Evolutionary conservation across 2,113 vertebrate species (phyloP), one percentile per base, ranked within the genome.

Genomic region (Tragulus kanchil): DNA sequence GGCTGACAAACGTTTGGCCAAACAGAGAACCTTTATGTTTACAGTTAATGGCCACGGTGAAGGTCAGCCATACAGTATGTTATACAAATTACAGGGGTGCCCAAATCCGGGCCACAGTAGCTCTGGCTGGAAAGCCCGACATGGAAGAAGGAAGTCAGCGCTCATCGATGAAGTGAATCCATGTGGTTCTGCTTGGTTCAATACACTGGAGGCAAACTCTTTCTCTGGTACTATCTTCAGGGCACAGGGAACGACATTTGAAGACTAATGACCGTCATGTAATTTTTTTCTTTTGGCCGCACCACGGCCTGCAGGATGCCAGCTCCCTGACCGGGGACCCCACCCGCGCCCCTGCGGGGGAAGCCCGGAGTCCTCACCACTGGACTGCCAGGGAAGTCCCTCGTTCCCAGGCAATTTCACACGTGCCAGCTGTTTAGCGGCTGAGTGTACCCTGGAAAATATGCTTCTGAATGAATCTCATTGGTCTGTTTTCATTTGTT

Each of bases 11-110:
- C 36, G 28, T 92, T 56, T 65, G 84, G 52, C 36, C 28, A 89
- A 88, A 58, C 64, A 95, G 83, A 89, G 67, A 86, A 84, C 84
- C 28, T 92, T 89, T 67, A 52, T n/a, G 85, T 79, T 88, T 94
- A 28, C 12, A 89, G 78, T 86, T 85, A 86, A 23, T 25, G 84
- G 78, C 31, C 61, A 26, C 26, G 75, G 58, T 26, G 13, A 93
- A 89, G 52, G 73, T 48, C 54, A 96, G 78, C 52, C 78, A 96
- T 25, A 87, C 2, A 67, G 62, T 59, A 25, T 85, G 16, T 83
- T 73, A 59, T 28, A 71, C 8, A 25, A 83, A 93, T 88, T 62
- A 86, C 0, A 93, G 56, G 56, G 87, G 58, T 59, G 8, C 71
- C 71, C 94, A 95, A 89, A 91, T 85, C 59, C 89, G 92, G 25